Evolutionary conservation across 1,140 invertebrate genomes (phyloP), one percentile per base, ranked within the genome.

Genomic region (Probaryconus sp.): DNA sequence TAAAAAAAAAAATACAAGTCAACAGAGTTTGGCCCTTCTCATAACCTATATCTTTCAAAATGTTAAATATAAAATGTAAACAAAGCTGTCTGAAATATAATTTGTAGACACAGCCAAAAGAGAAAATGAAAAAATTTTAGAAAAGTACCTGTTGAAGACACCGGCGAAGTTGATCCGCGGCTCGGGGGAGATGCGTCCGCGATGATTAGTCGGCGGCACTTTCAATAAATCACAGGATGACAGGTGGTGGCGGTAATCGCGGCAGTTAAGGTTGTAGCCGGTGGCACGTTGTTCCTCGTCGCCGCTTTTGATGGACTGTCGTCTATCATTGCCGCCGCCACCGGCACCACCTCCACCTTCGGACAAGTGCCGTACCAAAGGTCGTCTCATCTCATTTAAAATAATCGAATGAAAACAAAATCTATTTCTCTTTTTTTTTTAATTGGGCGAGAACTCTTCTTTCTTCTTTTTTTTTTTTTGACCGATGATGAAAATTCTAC

Each of bases 141-240:
- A 75, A 55, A 76, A 64, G 73, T 79, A 87, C 85, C 85, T 86
- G 83, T 76, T 76, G 77, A 81, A 79, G 55, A 80, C 73, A 28
- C 56, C 61, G 60, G 40, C 50, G 37, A 65, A 51, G 30, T 79
- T 69, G 58, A 80, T 63, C 5, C 81, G 79, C 11, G 80, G 65
- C 43, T 86, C 83, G 16, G 83, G 76, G 5, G 83, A 80, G 5
- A 79, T 56, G 6, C 81, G 65, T 14, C 80, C 78, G 7, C 81
- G 78, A 24, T 77, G 77, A 67, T 82, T 81, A 11, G 78, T 60
- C 16, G 78, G 45, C 45, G 85, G 84, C 18, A 85, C 81, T 76
- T 86, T 86, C 30, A 87, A 76, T 21, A 87, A 78, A 68, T 87
- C 85, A 65, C 80, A 83, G 14, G 83, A 82, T 4, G 85, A 86